Conservation (phyloP, 2,113 vertebrate species). For the Raja brachyura region DNA sequence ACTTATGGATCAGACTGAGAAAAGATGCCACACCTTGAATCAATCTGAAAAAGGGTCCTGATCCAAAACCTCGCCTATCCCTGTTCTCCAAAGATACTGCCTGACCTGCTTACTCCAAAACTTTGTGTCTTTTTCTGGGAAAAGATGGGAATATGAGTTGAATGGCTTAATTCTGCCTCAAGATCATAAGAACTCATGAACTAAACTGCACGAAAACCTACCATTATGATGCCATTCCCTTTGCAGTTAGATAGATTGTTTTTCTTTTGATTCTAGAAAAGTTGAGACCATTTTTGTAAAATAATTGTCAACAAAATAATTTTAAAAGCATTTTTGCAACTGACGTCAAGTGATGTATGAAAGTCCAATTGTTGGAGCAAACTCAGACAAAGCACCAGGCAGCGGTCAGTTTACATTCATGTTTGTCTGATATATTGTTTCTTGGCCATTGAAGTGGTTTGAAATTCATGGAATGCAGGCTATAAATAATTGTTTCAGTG, state of each 20-base stretch:
- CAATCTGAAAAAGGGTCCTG: too few relatives aligned
- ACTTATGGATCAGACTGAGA: too few relatives aligned
- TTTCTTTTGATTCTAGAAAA: neutral
- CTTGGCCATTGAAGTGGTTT: constrained; percentile 11
- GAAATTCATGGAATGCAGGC: constrained; percentile 31
- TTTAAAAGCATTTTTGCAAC: neutral
- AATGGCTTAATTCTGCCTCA: too few relatives aligned
- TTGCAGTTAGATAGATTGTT: neutral
- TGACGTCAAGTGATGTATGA: neutral
- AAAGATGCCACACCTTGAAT: too few relatives aligned
- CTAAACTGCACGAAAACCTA: neutral
- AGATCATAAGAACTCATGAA: too few relatives aligned
- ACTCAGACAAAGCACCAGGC: neutral
- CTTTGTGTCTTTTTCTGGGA: too few relatives aligned
- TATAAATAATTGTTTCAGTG: neutral
- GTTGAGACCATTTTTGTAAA: neutral
- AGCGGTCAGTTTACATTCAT: constrained; percentile 8
- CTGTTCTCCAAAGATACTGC: too few relatives aligned
- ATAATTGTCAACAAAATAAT: neutral
- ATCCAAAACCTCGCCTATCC: too few relatives aligned
- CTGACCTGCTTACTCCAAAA: too few relatives aligned
- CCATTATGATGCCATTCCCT: neutral
- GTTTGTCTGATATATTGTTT: constrained; percentile 32
- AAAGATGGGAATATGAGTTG: too few relatives aligned
- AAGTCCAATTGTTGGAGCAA: neutral